phyloP scores from a whole-genome alignment of 2,797 vertebrate species.

The Pipistrellus nathusii region DNA sequence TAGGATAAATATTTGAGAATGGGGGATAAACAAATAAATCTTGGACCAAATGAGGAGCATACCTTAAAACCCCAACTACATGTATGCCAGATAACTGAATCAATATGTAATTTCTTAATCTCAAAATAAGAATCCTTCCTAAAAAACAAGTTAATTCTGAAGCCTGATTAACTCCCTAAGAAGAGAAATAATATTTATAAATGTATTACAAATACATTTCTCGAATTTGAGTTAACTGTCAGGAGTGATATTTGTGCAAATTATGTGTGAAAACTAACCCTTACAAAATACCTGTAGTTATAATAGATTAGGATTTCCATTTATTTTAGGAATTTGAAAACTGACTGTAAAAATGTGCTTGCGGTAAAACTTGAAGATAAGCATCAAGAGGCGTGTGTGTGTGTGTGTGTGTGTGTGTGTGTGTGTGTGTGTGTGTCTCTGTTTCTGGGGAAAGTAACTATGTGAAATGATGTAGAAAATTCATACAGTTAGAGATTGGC shows the following conservation, averaged over 20 bases:
- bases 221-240: slow-evolving; percentile 17
- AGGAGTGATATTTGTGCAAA: slow-evolving; percentile 39
- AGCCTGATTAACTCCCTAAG: not conserved
- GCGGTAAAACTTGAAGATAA: slow-evolving; percentile 80
- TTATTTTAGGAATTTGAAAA: slow-evolving; percentile 81
- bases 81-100: slow-evolving; percentile 22
- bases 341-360: slow-evolving; percentile 79
- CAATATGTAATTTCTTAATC: slow-evolving; percentile 6
- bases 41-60: not conserved
- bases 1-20: slow-evolving; percentile 1
- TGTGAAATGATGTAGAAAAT: slow-evolving; percentile 80
- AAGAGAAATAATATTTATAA: slow-evolving; percentile 50
- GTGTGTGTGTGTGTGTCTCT: not conserved
- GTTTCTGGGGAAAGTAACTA: slow-evolving; percentile 71
- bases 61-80: not conserved
- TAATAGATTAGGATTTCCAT: slow-evolving; percentile 63
- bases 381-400: slow-evolving; percentile 33
- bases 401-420: not conserved
- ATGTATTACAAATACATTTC: no score
- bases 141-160: slow-evolving; percentile 35
- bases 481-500: slow-evolving; percentile 39
- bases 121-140: slow-evolving; percentile 49
- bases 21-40: slow-evolving; percentile 2
- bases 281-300: slow-evolving; percentile 65
- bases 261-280: slow-evolving; percentile 61